These are phyloP conservation scores for Holothuria glaberrima DNA, from an alignment of 35 echinoderm and acorn worm species.

Conservation along the genomic window DNA sequence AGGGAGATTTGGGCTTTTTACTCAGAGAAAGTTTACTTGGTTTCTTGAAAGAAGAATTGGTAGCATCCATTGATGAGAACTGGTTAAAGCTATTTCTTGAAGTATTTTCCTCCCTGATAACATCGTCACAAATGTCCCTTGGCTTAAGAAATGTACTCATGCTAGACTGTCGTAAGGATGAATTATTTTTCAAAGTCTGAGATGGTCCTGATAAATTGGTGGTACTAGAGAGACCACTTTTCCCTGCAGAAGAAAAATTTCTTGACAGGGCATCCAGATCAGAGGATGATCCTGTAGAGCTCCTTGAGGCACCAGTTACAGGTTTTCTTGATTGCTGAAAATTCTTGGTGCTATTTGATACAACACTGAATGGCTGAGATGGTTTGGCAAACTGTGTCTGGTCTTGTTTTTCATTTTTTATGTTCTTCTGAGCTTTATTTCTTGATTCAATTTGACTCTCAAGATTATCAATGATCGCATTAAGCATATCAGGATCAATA, in stretches of 20 bases:
- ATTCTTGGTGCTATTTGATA: not conserved
- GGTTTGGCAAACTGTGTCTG: not conserved
- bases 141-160: conserved; percentile 12
- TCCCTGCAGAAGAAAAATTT: too few species aligned
- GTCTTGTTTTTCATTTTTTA: not conserved
- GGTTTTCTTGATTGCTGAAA: conserved; percentile 9
- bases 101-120: not conserved
- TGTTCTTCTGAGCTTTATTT: not conserved
- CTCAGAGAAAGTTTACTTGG: conserved; percentile 22
- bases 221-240: too few species aligned
- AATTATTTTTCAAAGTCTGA: too few species aligned
- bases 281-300: not conserved
- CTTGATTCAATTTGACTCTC: conserved; percentile 36
- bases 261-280: not conserved
- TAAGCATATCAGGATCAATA: conserved; percentile 40
- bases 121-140: not conserved
- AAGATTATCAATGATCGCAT: conserved; percentile 41
- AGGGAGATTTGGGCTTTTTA: not conserved
- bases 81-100: not conserved
- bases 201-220: too few species aligned
- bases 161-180: not conserved
- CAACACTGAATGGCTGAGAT: not conserved
- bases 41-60: not conserved
- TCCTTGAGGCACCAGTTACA: not conserved
- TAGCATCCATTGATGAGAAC: too few species aligned